Base-by-base conservation (phyloP, 2,797 vertebrate genomes). In the Cheracebus regulus region DNA sequence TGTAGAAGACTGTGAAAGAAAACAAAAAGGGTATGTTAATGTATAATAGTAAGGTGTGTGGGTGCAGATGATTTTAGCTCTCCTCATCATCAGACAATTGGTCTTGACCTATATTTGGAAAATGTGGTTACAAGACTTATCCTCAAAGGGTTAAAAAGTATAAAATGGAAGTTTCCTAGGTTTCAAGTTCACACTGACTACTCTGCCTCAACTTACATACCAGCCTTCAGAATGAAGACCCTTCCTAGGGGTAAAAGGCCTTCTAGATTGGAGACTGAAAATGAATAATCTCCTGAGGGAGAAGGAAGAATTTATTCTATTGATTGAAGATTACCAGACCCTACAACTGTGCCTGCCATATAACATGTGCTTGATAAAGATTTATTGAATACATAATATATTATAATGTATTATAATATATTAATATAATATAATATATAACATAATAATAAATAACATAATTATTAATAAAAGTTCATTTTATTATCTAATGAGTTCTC, bases 71-170 rank as follows among this genome's bases (percentile, higher is more conserved):
- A 15, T 39, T 87, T 70, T 13, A 30, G 12, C 92, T 87, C 22
- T 36, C 28, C 26, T 95, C 28, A 46, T 24, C 55, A 14, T 46
- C 7, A 33, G 41, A 73, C 4, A 10, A 90, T 12, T 55, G 15
- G 17, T 70, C 36, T 76, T 82, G 24, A 93, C 10, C 55, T 83
- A 64, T 82, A 64, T 80, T 95, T 97, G 79, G 61, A 95, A 93
- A 96, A 81, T 78, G 41, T 22, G 9, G 8, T 95, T 88, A 55
- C 3, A 57, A 80, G 2, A 82, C 5, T 73, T 78, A 64, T 41
- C 20, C 5, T 94, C 26, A 92, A 88, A 78, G 28, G n/a, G 22
- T 48, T 85, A 76, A 88, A 73, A 33, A 87, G 5, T 58, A 67
- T 33, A n/a, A 48, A 36, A 75, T 64, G 2, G 24, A 93, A 72